Evolutionary conservation across 2,888 invertebrate genomes (phyloP).

Genomic region (Hemithea aestivaria): DNA sequence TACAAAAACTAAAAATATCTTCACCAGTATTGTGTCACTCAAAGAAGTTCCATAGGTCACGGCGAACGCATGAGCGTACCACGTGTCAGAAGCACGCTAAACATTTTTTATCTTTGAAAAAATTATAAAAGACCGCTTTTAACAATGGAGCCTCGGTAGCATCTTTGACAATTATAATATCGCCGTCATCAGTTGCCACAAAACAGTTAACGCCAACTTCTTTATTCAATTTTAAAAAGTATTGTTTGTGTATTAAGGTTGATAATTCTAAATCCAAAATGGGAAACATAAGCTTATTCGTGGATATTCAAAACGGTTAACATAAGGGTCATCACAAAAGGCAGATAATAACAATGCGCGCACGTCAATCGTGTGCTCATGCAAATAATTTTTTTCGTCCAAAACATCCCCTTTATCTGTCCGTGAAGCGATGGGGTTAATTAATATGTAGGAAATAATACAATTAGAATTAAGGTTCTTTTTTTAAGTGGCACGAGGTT

Average conservation of each 20-base stretch:
- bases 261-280: slow-evolving; percentile 39
- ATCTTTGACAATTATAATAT: slow-evolving; percentile 80
- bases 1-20: slow-evolving; percentile 77
- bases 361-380: slow-evolving; percentile 78
- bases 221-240: slow-evolving; percentile 38
- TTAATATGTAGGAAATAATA: slow-evolving; percentile 76
- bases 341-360: slow-evolving; percentile 75
- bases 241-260: slow-evolving; percentile 47
- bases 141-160: slow-evolving; percentile 76
- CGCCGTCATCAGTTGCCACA: slow-evolving; percentile 40
- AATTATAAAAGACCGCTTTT: slow-evolving; percentile 72
- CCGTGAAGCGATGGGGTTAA: slow-evolving; percentile 72
- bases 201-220: slow-evolving; percentile 45
- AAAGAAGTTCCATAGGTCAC: slow-evolving; percentile 78
- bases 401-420: slow-evolving; percentile 75
- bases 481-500: slow-evolving; percentile 72
- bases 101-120: slow-evolving; percentile 77
- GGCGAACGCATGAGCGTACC: slow-evolving; percentile 66
- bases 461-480: slow-evolving; percentile 70
- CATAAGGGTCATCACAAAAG: slow-evolving; percentile 79
- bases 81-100: slow-evolving; percentile 78
- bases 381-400: slow-evolving; percentile 76
- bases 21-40: slow-evolving; percentile 72
- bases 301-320: slow-evolving; percentile 53
- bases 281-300: slow-evolving; percentile 43